Percentiles rank a stretch among this genome's conserved stretches.
Conservation (phyloP, 2,113 vertebrate species). For the Uria lomvia region DNA sequence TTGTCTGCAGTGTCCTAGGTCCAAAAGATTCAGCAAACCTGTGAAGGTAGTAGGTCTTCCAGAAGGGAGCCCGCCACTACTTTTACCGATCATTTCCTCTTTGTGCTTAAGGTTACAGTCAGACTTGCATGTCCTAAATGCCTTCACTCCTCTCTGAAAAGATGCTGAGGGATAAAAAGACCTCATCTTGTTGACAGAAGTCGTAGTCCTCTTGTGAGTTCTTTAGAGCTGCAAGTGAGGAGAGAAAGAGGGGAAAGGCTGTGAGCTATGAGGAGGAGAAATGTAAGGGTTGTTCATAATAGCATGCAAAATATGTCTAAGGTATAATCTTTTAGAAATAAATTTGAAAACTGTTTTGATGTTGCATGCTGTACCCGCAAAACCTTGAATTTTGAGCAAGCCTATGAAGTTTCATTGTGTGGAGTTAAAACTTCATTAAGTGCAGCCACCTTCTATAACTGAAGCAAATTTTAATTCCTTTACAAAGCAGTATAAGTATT, state of each 20-base stretch:
- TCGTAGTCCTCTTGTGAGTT: neutral
- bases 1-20: neutral
- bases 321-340: neutral
- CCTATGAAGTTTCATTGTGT: neutral
- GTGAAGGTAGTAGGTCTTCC: neutral
- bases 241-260: neutral
- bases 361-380: rapidly evolving
- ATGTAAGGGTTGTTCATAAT: neutral
- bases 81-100: neutral
- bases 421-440: neutral
- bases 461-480: neutral
- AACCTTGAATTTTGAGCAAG: neutral
- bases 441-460: neutral
- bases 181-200: neutral
- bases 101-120: neutral
- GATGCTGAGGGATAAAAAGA: neutral
- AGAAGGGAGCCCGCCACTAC: neutral
- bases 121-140: neutral
- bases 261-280: neutral
- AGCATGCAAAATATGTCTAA: neutral
- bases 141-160: neutral
- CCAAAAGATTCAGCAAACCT: neutral
- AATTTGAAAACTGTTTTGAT: neutral
- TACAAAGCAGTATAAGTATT: neutral
- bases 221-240: neutral